Evolutionary conservation across 2,888 invertebrate species (phyloP).

Genomic region (Aelia acuminata): DNA sequence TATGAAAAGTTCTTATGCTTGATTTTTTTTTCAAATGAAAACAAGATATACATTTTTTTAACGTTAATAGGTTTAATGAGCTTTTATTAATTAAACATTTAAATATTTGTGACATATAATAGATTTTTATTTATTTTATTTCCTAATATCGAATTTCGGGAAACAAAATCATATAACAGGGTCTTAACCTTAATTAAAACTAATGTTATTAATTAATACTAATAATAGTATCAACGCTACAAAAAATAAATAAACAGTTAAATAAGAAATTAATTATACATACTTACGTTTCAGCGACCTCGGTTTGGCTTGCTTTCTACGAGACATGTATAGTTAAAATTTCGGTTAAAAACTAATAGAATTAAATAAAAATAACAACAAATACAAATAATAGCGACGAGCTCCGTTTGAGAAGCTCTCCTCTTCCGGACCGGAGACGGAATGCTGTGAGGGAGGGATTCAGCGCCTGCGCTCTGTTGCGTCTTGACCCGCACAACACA

Average conservation of each 20-base stretch:
- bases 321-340: conserved; percentile 46
- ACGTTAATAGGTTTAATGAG: no score
- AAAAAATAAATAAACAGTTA: not conserved
- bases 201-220: no score
- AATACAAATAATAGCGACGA: not conserved
- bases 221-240: no score
- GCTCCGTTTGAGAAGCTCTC: not conserved
- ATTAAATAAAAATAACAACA: conserved; percentile 2
- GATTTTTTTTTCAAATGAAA: no score
- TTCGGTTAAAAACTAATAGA: not conserved
- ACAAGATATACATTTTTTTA: no score
- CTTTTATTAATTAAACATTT: no score
- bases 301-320: conserved; percentile 54
- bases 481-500: not conserved
- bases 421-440: not conserved
- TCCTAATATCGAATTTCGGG: no score
- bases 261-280: conserved; percentile 13
- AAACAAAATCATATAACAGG: no score
- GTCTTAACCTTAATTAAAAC: no score
- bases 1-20: no score
- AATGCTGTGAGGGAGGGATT: not conserved
- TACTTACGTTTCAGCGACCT: conserved; percentile 55
- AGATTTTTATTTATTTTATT: no score
- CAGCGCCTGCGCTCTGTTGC: not conserved
- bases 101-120: no score